Percentiles rank a stretch among this genome's conserved stretches.
These are phyloP conservation scores for Apodemia duryi DNA, from an alignment of 2,888 invertebrate genomes.

Conservation along the genomic window DNA sequence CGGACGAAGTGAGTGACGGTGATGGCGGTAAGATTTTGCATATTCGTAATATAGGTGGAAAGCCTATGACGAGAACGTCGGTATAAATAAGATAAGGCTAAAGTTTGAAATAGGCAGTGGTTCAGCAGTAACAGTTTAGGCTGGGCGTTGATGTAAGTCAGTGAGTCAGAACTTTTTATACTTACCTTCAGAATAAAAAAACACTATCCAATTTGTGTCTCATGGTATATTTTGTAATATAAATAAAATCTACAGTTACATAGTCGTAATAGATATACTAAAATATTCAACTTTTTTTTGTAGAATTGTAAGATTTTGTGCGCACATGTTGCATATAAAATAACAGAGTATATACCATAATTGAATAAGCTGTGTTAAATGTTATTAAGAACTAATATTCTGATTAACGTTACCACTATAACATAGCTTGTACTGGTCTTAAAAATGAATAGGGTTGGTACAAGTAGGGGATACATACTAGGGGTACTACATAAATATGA, in stretches of 20 bases:
- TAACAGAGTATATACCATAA: too few relatives aligned
- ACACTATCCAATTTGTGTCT: not conserved
- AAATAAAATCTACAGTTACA: not conserved
- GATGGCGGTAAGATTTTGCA: constrained; percentile 3
- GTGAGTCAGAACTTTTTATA: too few relatives aligned
- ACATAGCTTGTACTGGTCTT: too few relatives aligned
- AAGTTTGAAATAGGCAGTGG: constrained; percentile 20
- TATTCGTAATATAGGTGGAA: constrained; percentile 7
- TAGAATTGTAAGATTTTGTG: not conserved
- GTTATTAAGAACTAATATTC: too few relatives aligned
- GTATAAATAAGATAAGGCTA: not conserved
- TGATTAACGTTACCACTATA: too few relatives aligned
- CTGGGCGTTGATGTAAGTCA: too few relatives aligned
- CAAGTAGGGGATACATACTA: too few relatives aligned
- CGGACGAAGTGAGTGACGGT: constrained; percentile 4
- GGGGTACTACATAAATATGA: too few relatives aligned
- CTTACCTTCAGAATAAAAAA: not conserved
- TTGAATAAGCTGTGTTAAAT: too few relatives aligned
- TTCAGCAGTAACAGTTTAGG: not conserved
- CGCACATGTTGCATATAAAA: not conserved
- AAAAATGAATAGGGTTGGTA: too few relatives aligned
- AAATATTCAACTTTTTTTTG: not conserved
- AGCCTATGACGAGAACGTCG: constrained; percentile 21
- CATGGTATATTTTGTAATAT: not conserved
- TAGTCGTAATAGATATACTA: not conserved